Evolutionary conservation across 1,140 invertebrate genomes (phyloP).

Genomic region (Solenopsis fugax): DNA sequence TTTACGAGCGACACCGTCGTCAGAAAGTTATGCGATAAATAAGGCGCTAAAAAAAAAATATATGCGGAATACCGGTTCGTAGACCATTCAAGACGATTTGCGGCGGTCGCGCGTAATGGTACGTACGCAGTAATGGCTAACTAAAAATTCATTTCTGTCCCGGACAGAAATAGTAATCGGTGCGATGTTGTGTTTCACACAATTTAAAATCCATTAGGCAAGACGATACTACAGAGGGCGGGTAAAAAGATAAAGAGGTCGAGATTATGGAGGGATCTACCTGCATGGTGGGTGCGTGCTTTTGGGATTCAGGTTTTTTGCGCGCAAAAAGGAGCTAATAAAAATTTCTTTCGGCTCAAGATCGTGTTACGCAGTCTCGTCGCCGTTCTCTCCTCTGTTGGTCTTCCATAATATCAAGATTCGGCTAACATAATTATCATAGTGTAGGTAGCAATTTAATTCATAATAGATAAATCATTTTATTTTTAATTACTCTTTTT

Average conservation of each 20-base stretch:
- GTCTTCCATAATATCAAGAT: slow-evolving; percentile 10
- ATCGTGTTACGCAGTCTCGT: slow-evolving; percentile 36
- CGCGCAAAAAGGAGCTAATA: slow-evolving; percentile 20
- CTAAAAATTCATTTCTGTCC: slow-evolving; percentile 17
- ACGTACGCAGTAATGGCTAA: neutral
- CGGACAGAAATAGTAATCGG: slow-evolving; percentile 25
- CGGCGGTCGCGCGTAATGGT: neutral
- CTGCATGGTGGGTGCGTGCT: slow-evolving; percentile 32
- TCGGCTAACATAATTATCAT: neutral
- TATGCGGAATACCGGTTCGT: neutral
- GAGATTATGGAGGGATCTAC: slow-evolving; percentile 39
- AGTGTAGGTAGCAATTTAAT: neutral
- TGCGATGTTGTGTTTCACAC: slow-evolving; percentile 31
- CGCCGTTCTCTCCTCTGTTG: neutral
- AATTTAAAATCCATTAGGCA: slow-evolving; percentile 48
- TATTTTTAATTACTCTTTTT: neutral
- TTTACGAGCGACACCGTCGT: slow-evolving; percentile 51
- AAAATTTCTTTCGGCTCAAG: slow-evolving; percentile 34
- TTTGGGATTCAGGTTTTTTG: slow-evolving; percentile 32
- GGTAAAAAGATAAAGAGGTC: slow-evolving; percentile 17
- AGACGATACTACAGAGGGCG: slow-evolving; percentile 34
- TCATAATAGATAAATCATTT: neutral
- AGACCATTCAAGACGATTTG: slow-evolving; percentile 31
- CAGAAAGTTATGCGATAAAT: slow-evolving; percentile 58
- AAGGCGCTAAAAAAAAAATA: slow-evolving; percentile 13